Evolutionary conservation across 92 coral and sea anemone genomes (phyloP).

Genomic region (Ricordea florida): DNA sequence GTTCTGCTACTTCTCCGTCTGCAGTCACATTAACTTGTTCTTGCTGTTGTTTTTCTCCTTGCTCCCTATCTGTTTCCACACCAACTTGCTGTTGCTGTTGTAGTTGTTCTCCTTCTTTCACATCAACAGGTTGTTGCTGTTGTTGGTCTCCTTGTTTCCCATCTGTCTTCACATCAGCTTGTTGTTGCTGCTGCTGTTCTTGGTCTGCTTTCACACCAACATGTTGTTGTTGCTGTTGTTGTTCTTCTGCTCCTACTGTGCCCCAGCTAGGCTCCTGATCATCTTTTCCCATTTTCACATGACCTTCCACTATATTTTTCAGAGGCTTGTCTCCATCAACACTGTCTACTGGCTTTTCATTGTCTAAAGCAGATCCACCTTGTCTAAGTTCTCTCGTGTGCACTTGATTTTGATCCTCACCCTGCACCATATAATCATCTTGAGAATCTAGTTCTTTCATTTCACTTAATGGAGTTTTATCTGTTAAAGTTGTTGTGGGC

Average conservation of each 20-base stretch:
- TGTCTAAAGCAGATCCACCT: background rate
- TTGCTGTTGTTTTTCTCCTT: too few relatives aligned
- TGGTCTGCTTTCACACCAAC: background rate
- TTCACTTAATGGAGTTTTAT: too few relatives aligned
- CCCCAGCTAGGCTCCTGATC: too few relatives aligned
- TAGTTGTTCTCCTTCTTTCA: background rate
- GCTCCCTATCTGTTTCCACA: background rate
- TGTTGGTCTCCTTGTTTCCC: background rate
- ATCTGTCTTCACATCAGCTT: too few relatives aligned
- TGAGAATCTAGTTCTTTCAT: too few relatives aligned
- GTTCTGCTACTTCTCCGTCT: background rate
- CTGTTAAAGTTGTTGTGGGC: too few relatives aligned
- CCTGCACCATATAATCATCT: too few relatives aligned
- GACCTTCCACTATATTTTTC: too few relatives aligned
- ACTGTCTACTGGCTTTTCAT: background rate
- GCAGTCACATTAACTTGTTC: background rate
- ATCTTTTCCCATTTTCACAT: too few relatives aligned
- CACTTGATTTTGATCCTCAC: background rate
- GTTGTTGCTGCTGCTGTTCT: background rate
- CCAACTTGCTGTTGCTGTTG: background rate
- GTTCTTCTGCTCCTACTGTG: background rate
- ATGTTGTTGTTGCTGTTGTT: background rate
- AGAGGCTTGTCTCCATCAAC: background rate
- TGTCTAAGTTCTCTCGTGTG: background rate
- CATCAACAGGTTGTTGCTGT: background rate